These are phyloP conservation scores for Aegithalos caudatus DNA, from an alignment of 2,113 vertebrate genomes.

Conservation along the genomic window DNA sequence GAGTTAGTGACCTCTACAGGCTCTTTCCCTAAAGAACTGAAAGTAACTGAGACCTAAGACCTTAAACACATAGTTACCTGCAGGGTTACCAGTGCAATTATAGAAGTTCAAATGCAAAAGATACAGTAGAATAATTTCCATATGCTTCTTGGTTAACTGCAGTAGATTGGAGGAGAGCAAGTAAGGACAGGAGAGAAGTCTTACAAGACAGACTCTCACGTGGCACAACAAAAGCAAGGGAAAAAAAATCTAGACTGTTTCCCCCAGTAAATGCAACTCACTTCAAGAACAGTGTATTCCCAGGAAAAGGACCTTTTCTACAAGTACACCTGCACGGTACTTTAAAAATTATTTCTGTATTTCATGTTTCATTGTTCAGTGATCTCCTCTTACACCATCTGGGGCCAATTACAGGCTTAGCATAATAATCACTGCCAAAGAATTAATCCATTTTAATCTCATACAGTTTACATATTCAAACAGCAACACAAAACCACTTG, in stretches of 20 bases:
- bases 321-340: not conserved
- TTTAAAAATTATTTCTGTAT: not conserved
- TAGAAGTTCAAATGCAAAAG: not conserved
- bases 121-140: not conserved
- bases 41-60: not conserved
- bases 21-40: not conserved
- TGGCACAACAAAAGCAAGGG: not conserved
- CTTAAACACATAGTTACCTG: not conserved
- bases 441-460: conserved; percentile 4
- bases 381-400: not conserved
- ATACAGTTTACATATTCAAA: not conserved
- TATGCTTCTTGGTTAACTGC: not conserved
- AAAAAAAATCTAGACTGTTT: not conserved
- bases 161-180: not conserved
- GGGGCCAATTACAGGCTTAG: not conserved
- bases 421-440: not conserved
- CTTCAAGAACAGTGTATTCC: not conserved
- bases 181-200: not conserved
- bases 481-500: not conserved
- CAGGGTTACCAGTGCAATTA: not conserved
- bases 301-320: not conserved
- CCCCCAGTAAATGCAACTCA: not conserved
- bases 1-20: not conserved
- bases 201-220: not conserved
- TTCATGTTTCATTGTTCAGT: not conserved